Conservation (phyloP, 2,797 vertebrate genomes). For the Cryptoprocta ferox region DNA sequence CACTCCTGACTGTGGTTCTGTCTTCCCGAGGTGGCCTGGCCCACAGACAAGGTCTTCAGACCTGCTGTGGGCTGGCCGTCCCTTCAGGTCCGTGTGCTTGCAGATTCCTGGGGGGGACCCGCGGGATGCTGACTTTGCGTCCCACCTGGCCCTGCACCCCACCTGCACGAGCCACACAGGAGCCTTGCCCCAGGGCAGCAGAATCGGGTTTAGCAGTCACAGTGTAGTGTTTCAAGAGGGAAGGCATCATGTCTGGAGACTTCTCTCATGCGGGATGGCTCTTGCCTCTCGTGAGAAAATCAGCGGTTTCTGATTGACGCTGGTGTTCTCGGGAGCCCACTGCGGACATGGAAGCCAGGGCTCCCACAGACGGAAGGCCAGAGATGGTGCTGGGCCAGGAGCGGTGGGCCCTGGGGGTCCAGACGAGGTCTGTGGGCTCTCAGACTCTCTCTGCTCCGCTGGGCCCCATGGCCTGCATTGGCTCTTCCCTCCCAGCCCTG, state of each 20-base stretch:
- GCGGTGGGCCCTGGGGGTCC: background rate
- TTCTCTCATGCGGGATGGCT: background rate
- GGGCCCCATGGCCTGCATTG: rapidly evolving
- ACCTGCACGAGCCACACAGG: background rate
- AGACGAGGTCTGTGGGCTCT: background rate
- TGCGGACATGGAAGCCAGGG: rapidly evolving
- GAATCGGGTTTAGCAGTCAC: background rate
- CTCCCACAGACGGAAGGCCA: rapidly evolving
- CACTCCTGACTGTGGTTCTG: rapidly evolving
- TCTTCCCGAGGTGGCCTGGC: background rate
- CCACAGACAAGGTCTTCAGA: rapidly evolving
- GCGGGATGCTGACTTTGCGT: background rate
- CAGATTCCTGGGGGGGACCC: background rate
- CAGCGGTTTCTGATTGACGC: rapidly evolving
- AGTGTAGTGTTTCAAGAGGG: background rate
- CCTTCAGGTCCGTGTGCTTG: background rate
- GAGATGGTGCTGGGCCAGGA: too few relatives aligned
- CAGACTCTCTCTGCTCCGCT: background rate
- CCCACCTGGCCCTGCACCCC: background rate
- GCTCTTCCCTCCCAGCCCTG: rapidly evolving
- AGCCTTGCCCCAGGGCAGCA: background rate
- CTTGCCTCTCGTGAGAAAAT: too few relatives aligned
- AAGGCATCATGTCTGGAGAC: background rate
- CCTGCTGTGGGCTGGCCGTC: background rate
- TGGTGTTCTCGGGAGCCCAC: background rate